Evolutionary conservation across 2,888 invertebrate species (phyloP).

Genomic region (Chymomyza fuscimana): DNA sequence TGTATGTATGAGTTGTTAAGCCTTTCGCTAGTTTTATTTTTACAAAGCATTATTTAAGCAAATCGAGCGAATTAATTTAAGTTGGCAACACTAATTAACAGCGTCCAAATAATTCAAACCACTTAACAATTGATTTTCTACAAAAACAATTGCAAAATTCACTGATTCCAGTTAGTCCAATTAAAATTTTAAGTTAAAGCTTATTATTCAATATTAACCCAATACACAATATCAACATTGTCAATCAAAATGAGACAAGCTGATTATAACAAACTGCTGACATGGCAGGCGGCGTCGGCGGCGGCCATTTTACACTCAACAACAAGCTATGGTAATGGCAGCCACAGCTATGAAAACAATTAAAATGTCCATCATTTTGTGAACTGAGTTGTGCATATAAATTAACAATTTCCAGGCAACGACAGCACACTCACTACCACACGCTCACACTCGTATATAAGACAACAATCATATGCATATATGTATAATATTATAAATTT

Average conservation of each 20-base stretch:
- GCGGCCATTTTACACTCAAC: neutral
- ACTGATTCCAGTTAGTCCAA: neutral
- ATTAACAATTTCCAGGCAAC: conserved; percentile 35
- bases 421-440: conserved; percentile 20
- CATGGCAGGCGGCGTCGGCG: neutral
- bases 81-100: neutral
- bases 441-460: conserved; percentile 11
- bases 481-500: conserved; percentile 1
- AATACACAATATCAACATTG: neutral
- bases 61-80: too few relatives aligned
- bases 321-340: neutral
- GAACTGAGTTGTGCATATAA: conserved; percentile 17
- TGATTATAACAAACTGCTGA: conserved; percentile 13
- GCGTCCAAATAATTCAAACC: too few relatives aligned
- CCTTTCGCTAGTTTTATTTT: too few relatives aligned
- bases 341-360: conserved; percentile 34
- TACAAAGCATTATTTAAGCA: too few relatives aligned
- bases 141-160: neutral
- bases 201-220: neutral
- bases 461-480: neutral
- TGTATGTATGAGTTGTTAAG: too few relatives aligned
- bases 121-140: neutral
- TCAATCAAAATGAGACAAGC: conserved; percentile 4
- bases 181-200: neutral
- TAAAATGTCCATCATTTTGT: conserved; percentile 32